Evolutionary conservation across 2,113 vertebrate genomes (phyloP), one percentile per base, ranked within the genome.

Genomic region (Rousettus leschenaultii): DNA sequence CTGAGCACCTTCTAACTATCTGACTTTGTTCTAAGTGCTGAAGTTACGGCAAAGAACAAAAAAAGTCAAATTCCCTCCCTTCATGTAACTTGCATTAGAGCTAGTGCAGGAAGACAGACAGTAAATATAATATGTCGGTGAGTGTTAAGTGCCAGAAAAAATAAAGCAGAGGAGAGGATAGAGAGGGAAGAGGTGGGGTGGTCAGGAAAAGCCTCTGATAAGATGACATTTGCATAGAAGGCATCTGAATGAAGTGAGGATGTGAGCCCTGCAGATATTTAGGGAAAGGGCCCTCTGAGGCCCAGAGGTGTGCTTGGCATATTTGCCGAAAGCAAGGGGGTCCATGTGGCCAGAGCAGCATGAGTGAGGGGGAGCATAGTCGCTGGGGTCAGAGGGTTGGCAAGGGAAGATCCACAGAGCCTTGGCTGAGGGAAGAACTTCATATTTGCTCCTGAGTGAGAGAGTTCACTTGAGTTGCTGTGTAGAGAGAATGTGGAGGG

Each of bases 191-290:
- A n/a, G n/a, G 73, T 45, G 7, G 63, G 1, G 43, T 26, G 3
- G 51, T 65, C 55, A 71, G 53, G 71, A 85, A 90, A 55, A 48
- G 40, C 66, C 75, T 93, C 68, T 15, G 77, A 45, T 80, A 85
- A 80, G 74, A 61, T 77, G 73, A 15, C 71, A 7, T 61, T 86
- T 33, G 80, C 43, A 26, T 24, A 4, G 75, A 66, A 66, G 53
- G 53, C 65, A 61, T 1, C 4, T 92, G 66, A 68, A 51, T 65
- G 57, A 79, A 61, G 38, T 35, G 24, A 86, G 24, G 53, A 48
- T 63, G 30, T 43, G 40, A 71, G 65, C 33, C 73, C 61, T 35
- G 22, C 71, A 55, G 59, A 35, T 26, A 28, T 35, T 45, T 15
- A 26, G 71, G 19, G 85, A 51, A 79, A 61, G 70, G 40, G 40